Base-by-base conservation (phyloP, 2,888 invertebrate genomes). In the Drosophila limbata region DNA sequence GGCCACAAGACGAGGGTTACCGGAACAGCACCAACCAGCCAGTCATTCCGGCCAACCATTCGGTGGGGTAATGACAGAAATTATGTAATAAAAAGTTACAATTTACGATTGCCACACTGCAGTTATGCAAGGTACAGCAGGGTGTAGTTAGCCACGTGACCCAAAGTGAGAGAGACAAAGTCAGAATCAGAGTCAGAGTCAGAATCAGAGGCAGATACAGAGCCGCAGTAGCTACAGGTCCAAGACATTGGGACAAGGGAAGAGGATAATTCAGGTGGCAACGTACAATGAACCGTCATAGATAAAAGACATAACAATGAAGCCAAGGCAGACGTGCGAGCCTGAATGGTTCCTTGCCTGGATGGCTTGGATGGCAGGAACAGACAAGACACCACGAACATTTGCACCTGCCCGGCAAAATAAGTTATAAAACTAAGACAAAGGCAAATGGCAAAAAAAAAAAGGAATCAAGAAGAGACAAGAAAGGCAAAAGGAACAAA, bases 51-150 rank as follows among this genome's bases (percentile, higher is more conserved):
- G 39, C 65, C 79, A 69, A 66, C 70, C 62, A 79, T 69, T 69
- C 85, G 73, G 79, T 61, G 73, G 80, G 78, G 85, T 90, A 90
- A 90, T 88, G 90, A 85, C 89, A 89, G 87, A 90, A 90, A 90
- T 90, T 90, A 90, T 89, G 88, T 90, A 90, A 90, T 90, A 90
- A 90, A 90, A 90, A 87, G 87, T 87, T 89, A 82, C 90, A 90
- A 90, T 90, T 90, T 90, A 90, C 89, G 90, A 89, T 88, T 87
- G 78, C 76, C 64, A 52, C 64, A 52, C 61, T 62, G 53, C 55
- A 47, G 63, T 33, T 42, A 62, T 19, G 39, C 40, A 28, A 9
- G 39, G 39, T 39, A 31, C 33, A 59, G 33, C 33, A 56, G 35
- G 55, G 40, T 51, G 61, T 75, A 35, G 50, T 35, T 67, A 60